Conservation (phyloP, 2,888 invertebrate species). For the Erebia epiphron region DNA sequence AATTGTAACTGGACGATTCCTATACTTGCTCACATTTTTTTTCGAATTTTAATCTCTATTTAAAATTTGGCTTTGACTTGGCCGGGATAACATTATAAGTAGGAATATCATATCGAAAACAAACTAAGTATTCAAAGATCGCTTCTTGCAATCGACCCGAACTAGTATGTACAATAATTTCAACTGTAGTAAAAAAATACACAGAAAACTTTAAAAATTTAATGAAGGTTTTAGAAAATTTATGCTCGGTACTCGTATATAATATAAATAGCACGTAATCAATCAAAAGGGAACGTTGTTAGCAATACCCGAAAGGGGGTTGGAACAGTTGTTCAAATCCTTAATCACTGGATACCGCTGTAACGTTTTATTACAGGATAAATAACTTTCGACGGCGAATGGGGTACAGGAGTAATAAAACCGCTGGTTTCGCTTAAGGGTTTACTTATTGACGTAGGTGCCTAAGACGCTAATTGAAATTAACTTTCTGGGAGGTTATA, state of each 20-base stretch:
- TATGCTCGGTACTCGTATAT: not conserved
- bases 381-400: constrained; percentile 21
- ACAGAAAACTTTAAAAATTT: no score
- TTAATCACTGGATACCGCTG: constrained; percentile 26
- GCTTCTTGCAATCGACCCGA: no score
- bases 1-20: no score
- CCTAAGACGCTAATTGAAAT: constrained; percentile 21
- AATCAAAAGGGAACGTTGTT: constrained; percentile 2
- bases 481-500: constrained; percentile 10
- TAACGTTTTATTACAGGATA: constrained; percentile 21
- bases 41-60: no score
- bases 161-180: no score
- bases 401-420: constrained; percentile 18
- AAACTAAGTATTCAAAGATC: no score
- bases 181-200: no score
- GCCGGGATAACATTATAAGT: no score
- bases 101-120: no score
- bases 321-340: constrained; percentile 30
- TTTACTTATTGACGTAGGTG: constrained; percentile 14
- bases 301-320: not conserved
- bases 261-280: not conserved
- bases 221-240: no score
- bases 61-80: no score
- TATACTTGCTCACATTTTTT: no score
- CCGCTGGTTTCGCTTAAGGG: constrained; percentile 15